Percentiles rank a stretch among this genome's conserved stretches.
These are phyloP conservation scores for Platycheirus albimanus DNA, from an alignment of 2,888 invertebrate species.

Conservation along the genomic window DNA sequence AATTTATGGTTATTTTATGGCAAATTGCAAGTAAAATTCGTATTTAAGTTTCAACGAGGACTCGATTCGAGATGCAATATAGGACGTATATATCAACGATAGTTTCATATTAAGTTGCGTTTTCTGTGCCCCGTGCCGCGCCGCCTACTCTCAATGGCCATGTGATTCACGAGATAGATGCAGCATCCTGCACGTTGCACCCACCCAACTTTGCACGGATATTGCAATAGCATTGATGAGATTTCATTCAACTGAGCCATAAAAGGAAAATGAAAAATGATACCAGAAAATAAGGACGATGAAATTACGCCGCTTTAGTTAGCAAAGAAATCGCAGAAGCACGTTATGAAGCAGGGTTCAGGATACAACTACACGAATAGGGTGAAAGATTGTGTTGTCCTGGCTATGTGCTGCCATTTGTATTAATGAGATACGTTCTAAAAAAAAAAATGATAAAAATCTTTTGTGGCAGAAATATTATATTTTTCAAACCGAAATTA, in stretches of 20 bases:
- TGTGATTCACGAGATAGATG: conserved; percentile 59
- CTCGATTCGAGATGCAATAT: conserved; percentile 37
- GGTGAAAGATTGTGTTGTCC: no score
- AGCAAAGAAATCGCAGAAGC: conserved; percentile 52
- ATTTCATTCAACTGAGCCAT: conserved; percentile 65
- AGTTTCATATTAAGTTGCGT: conserved; percentile 8
- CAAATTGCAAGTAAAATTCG: conserved; percentile 79
- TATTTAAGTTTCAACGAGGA: conserved; percentile 63
- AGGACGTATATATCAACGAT: background rate
- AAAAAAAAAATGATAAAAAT: no score
- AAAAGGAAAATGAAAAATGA: conserved; percentile 66
- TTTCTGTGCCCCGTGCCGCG: background rate
- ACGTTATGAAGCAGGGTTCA: no score
- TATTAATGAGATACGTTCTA: no score
- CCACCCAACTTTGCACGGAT: conserved; percentile 24
- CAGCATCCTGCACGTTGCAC: background rate
- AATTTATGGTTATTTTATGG: conserved; percentile 81
- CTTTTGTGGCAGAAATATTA: no score
- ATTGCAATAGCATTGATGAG: conserved; percentile 66
- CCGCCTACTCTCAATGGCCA: no score
- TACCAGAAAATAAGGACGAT: conserved; percentile 32
- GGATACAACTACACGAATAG: no score
- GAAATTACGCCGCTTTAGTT: conserved; percentile 61
- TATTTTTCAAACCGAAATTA: no score
- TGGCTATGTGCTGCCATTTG: no score